Base-by-base conservation (phyloP, 2,888 invertebrate species). In the Rhamnusium bicolor region DNA sequence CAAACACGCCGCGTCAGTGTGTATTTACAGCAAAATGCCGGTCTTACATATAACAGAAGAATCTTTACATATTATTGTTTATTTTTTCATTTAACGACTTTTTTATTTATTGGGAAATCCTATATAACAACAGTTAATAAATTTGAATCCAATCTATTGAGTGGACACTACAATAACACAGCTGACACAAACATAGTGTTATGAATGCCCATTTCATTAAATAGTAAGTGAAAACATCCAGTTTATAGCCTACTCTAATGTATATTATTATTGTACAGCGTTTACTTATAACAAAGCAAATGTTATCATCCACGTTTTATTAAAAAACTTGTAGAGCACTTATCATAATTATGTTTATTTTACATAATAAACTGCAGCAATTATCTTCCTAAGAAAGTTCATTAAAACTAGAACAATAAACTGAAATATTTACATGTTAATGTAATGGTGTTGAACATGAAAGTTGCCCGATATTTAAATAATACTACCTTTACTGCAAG, bases 361-460 rank as follows among this genome's bases (percentile, higher is more conserved):
- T 54, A 18, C 53, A 19, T 24, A 54, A 8, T 54, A 24, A 54
- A n/a, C 21, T 19, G 19, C 12, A 54, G 53, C 53, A 54, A 16
- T 56, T 56, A 56, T 29, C 18, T 29, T 14, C n/a, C 4, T 16
- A 56, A 56, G 29, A 29, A 29, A 56, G 16, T 56, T 27, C 12
- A n/a, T 16, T 27, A 56, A 56, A 56, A 18, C 32, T 32, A 7
- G 27, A 16, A 27, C 27, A 29, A 56, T 14, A 14, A 56, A 56
- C n/a, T 56, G n/a, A 56, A 56, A 56, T 56, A 29, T 56, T 54
- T 56, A 56, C 56, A 56, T 21, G 53, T 54, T 54, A 54, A 54
- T 10, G 56, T 29, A 10, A 56, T 7, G 29, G 19, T 29, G n/a
- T 56, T 56, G 29, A 29, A 27, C 56, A 16, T 16, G 29, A 56